Evolutionary conservation across 2,888 invertebrate species (phyloP), one percentile per base, ranked within the genome.

Genomic region (Harpalus rufipes): DNA sequence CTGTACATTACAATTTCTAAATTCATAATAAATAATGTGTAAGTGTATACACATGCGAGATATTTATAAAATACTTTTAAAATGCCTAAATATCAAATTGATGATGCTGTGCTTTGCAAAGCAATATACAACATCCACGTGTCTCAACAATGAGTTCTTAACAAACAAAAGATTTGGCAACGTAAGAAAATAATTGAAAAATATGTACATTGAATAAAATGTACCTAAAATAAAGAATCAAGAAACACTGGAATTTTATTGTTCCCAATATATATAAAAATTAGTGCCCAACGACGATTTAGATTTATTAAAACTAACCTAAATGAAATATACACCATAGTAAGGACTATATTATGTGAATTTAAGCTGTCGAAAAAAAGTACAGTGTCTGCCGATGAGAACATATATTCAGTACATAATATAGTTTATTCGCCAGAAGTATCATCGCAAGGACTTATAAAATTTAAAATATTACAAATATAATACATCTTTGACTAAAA

Each of bases 11-110:
- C 81, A 86, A 85, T 83, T 86, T 51, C 83, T 85, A 85, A 85
- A 84, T 78, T 81, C 76, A 81, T 72, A 84, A 81, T 85, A 79
- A 85, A 85, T 86, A 87, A 72, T 85, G 85, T 85, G 85, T 56
- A 86, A 79, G 44, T 83, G 85, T 90, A 89, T 90, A 91, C 92
- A 91, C 91, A 92, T 92, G 90, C 88, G 89, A 90, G 89, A 88
- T 88, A 89, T 88, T 92, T 91, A 92, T 91, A 91, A 92, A 91
- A 92, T 89, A 89, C 89, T 83, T 83, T 86, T 61, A 86, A 84
- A 72, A 80, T 86, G 81, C 85, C 81, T 85, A 85, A 84, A 81
- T 63, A 82, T 81, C 78, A 84, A 80, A 21, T 80, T 61, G 80
- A 41, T 80, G 41, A 80, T 80, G 80, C 80, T 80, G 80, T 80